phyloP scores from a whole-genome alignment of 1,140 invertebrate species.

The Temnothorax nylanderi region DNA sequence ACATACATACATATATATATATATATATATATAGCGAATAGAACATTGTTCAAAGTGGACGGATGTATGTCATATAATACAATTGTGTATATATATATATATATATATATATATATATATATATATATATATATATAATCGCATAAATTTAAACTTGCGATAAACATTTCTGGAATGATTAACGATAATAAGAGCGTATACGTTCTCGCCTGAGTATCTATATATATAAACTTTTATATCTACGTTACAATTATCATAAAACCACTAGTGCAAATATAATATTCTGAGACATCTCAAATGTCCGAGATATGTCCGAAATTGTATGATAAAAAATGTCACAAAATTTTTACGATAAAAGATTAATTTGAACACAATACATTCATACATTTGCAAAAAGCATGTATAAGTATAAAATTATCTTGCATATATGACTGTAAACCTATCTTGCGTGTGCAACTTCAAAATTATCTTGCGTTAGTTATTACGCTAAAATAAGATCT shows the following conservation, averaged over 20 bases:
- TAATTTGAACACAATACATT: slow-evolving; percentile 16
- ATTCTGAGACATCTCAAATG: not conserved
- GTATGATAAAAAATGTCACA: not conserved
- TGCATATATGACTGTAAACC: not conserved
- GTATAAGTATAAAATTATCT: not conserved
- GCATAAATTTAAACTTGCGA: slow-evolving; percentile 4
- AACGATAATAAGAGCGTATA: not conserved
- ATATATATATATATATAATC: not conserved
- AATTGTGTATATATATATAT: not conserved
- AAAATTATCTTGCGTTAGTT: not conserved
- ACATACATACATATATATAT: not conserved
- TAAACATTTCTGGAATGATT: not conserved
- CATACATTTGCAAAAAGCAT: not conserved
- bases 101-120: no score
- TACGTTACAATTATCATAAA: not conserved
- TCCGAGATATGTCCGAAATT: not conserved
- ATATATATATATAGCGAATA: slow-evolving; percentile 22
- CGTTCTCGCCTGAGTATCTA: not conserved
- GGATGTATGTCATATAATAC: slow-evolving; percentile 19
- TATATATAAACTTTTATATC: not conserved
- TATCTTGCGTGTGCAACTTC: not conserved
- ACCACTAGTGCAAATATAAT: not conserved
- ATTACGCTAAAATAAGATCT: not conserved
- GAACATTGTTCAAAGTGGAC: slow-evolving; percentile 31
- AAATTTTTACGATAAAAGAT: not conserved